Evolutionary conservation across 1,140 invertebrate genomes (phyloP).

Genomic region (Habropoda laboriosa): DNA sequence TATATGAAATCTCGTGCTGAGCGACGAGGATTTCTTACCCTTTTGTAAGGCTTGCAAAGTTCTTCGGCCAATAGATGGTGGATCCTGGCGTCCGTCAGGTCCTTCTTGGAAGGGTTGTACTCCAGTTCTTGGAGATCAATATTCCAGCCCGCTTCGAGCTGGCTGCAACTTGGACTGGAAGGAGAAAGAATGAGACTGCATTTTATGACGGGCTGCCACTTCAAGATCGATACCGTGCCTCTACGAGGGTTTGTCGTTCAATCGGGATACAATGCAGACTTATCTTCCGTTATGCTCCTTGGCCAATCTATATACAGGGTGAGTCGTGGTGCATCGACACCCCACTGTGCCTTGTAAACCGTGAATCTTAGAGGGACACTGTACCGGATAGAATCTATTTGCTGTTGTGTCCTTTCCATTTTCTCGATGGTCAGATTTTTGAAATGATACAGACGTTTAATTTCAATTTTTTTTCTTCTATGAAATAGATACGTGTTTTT

Average conservation of each 20-base stretch:
- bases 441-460: too few species aligned
- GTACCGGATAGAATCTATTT: background rate
- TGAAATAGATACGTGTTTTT: too few species aligned
- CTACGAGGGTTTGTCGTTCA: conserved; percentile 15
- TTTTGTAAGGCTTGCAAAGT: conserved; percentile 93
- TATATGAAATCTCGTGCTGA: conserved; percentile 1
- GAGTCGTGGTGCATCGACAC: background rate
- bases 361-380: too few species aligned
- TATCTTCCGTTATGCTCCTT: conserved; percentile 29
- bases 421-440: background rate
- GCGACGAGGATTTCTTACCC: conserved; percentile 84
- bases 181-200: conserved; percentile 54
- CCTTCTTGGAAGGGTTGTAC: conserved; percentile 95
- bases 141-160: conserved; percentile 92
- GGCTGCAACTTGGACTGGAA: conserved; percentile 89
- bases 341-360: background rate
- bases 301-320: background rate
- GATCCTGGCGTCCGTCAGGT: conserved; percentile 94
- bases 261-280: conserved; percentile 45
- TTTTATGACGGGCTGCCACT: conserved; percentile 52
- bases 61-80: conserved; percentile 96
- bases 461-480: too few species aligned
- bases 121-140: conserved; percentile 96
- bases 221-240: conserved; percentile 52
- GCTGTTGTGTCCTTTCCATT: background rate